Evolutionary conservation across 1,140 invertebrate genomes (phyloP).

Genomic region (Aradophagus sp.): DNA sequence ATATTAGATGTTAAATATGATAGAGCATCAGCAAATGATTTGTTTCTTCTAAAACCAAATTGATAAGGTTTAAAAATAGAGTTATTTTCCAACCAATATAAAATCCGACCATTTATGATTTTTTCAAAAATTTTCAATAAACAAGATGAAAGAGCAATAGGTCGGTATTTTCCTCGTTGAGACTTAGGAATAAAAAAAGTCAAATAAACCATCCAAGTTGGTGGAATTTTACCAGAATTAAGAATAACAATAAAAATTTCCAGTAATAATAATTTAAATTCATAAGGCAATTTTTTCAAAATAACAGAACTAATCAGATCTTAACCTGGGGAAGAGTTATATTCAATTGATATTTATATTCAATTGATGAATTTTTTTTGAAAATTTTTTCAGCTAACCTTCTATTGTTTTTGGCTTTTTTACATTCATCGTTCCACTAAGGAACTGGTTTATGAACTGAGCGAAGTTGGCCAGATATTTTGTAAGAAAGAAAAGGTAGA

Average conservation of each 20-base stretch:
- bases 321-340: neutral
- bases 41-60: conserved; percentile 1
- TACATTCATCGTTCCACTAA: conserved; percentile 9
- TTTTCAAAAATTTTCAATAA: conserved; percentile 4
- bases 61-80: neutral
- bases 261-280: neutral
- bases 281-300: neutral
- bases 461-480: neutral
- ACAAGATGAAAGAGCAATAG: neutral
- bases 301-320: neutral
- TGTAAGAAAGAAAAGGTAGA: too few species aligned
- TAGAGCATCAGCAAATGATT: neutral
- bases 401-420: conserved; percentile 1
- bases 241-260: neutral
- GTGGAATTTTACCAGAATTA: neutral
- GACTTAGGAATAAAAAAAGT: neutral
- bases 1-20: neutral
- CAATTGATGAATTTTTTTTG: neutral
- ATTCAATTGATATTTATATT: too few species aligned
- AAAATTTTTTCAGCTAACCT: conserved; percentile 3
- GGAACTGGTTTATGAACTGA: neutral
- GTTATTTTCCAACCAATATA: neutral
- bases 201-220: neutral
- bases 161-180: neutral
- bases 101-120: neutral